Percentiles rank a stretch among this genome's conserved stretches.
Evolutionary conservation across 2,113 vertebrate species (phyloP).

Genomic region (Lophotis ruficrista): DNA sequence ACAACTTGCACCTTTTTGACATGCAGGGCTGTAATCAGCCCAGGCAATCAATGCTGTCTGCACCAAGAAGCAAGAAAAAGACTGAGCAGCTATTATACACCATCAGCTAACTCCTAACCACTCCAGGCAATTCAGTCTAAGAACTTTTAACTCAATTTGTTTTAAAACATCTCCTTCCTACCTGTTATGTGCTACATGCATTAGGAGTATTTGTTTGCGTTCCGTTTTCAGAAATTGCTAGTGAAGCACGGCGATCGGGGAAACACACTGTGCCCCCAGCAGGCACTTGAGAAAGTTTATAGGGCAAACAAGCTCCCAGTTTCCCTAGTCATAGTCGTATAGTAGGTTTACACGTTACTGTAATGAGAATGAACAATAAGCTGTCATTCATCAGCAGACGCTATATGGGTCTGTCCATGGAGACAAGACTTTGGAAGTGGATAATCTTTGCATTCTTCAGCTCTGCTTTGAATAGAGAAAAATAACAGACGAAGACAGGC

Average conservation of each 20-base stretch:
- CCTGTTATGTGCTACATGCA: neutral
- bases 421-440: neutral
- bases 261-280: neutral
- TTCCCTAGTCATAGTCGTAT: neutral
- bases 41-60: conserved; percentile 1
- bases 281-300: conserved; percentile 17
- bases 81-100: neutral
- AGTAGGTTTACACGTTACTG: conserved; percentile 3
- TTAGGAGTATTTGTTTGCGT: conserved; percentile 8
- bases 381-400: neutral
- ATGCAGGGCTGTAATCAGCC: conserved; percentile 4
- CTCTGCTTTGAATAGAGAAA: conserved; percentile 10
- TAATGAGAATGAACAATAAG: conserved; percentile 1
- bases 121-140: neutral
- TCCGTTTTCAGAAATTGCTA: neutral
- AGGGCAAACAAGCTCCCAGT: neutral
- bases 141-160: conserved; percentile 23
- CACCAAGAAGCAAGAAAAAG: neutral
- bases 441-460: neutral
- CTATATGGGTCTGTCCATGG: neutral
- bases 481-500: neutral
- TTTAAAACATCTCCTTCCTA: neutral
- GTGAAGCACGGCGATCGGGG: neutral
- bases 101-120: neutral
- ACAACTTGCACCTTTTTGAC: conserved; percentile 3